Evolutionary conservation across 2,113 vertebrate species (phyloP), one percentile per base, ranked within the genome.

Genomic region (Brachypodius melanocephalos): DNA sequence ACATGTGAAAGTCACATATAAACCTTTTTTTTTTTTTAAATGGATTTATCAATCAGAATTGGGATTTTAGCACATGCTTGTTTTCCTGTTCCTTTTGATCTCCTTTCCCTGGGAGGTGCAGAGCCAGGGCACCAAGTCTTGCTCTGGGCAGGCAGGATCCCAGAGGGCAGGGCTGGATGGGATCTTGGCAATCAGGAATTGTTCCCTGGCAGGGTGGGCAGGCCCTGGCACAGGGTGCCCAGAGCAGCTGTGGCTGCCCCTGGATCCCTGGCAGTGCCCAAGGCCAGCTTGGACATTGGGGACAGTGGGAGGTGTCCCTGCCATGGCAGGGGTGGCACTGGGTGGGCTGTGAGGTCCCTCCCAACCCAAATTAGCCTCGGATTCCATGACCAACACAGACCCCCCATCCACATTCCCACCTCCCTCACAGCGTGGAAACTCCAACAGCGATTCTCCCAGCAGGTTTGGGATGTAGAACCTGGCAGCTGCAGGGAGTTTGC

Each of bases 261-360:
- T 78, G 85, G 19, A 72, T 72, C 85, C 85, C 85, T 88, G 75
- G 66, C 34, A 88, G 75, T 72, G 85, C 3, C 75, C 85, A 2
- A 63, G 74, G 66, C 66, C 66, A 49, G 85, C 34, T 0, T 79
- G 75, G 85, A 8, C 57, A 21, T 1, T 26, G 54, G 34, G 49
- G 6, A 5, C 38, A 59, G 26, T 28, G 54, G 73, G 1, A 86
- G 55, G 46, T 19, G 84, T 52, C 55, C 66, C 55, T 61, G 54
- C 45, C 46, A 8, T 5, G 57, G 46, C 55, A 5, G 32, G 36
- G 46, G 5, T 5, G 66, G 55, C 12, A 6, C 20, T 51, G 55
- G 38, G 1, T 8, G 66, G 46, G 21, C 0, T 80, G 0, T 43
- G 0, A 2, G 43, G 17, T 58, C 59, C 14, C 12, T 72, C 3